These are phyloP conservation scores for Sorex fumeus DNA, from an alignment of 2,113 vertebrate genomes.

Conservation along the genomic window DNA sequence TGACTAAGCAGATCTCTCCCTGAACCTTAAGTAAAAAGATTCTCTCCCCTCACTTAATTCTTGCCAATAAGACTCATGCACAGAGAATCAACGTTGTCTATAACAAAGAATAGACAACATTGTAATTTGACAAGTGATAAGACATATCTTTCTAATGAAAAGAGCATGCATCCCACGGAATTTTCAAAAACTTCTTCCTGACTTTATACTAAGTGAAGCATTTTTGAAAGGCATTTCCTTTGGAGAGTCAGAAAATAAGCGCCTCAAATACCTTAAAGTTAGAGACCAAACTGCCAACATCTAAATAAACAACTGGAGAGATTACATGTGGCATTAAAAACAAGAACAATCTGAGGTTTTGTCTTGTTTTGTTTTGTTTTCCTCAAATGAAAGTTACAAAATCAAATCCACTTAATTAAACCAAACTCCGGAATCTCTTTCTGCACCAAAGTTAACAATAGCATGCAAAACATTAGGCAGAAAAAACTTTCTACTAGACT, in stretches of 20 bases:
- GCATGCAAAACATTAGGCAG: not conserved
- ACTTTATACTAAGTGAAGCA: conserved; percentile 41
- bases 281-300: not conserved
- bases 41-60: not conserved
- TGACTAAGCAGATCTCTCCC: conserved; percentile 73
- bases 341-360: too few relatives aligned
- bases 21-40: conserved; percentile 54
- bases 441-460: conserved; percentile 32
- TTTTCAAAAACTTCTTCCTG: conserved; percentile 48
- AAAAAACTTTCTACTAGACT: not conserved
- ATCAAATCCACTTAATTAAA: conserved; percentile 65
- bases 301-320: not conserved
- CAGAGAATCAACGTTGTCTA: not conserved
- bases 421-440: not conserved
- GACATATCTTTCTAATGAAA: conserved; percentile 45
- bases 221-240: conserved; percentile 32
- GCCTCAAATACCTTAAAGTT: not conserved
- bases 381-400: conserved; percentile 77
- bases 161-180: not conserved
- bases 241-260: not conserved
- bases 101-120: conserved; percentile 45
- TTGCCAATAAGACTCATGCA: not conserved
- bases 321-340: not conserved
- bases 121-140: conserved; percentile 51
- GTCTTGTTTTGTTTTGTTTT: not conserved